Conservation (phyloP, 2,888 invertebrate species). For the Homarus gammarus region DNA sequence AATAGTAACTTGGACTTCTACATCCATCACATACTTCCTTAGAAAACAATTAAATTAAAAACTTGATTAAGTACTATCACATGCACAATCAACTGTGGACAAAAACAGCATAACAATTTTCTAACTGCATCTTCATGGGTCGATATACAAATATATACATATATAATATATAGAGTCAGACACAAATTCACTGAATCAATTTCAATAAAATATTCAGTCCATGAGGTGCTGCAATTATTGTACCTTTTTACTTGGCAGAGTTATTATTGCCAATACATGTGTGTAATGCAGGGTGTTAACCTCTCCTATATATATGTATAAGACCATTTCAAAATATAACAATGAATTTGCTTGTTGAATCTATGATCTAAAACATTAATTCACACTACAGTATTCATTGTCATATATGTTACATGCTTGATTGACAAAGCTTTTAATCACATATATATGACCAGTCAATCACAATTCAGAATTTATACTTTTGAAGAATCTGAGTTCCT, state of each 20-base stretch:
- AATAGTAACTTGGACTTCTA: not conserved
- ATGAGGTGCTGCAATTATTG: not conserved
- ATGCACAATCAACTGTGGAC: not conserved
- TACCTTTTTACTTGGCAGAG: not conserved
- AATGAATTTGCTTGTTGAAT: not conserved
- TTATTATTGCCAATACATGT: not conserved
- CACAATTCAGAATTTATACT: too few relatives aligned
- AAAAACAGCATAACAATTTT: not conserved
- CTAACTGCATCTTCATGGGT: not conserved
- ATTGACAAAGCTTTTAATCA: too few relatives aligned
- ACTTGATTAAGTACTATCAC: constrained; percentile 3
- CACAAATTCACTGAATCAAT: not conserved
- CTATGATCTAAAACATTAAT: not conserved
- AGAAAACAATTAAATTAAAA: constrained; percentile 14
- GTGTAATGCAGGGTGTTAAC: too few relatives aligned
- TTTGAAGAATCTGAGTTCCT: too few relatives aligned
- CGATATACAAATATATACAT: constrained; percentile 15
- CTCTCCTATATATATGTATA: not conserved
- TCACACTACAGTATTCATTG: not conserved
- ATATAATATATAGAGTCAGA: constrained; percentile 6
- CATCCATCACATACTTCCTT: not conserved
- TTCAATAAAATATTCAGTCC: not conserved
- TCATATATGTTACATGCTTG: too few relatives aligned
- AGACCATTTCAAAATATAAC: not conserved
- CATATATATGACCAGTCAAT: too few relatives aligned